Conservation (phyloP, 2,113 vertebrate species). For the Platichthys stellatus region DNA sequence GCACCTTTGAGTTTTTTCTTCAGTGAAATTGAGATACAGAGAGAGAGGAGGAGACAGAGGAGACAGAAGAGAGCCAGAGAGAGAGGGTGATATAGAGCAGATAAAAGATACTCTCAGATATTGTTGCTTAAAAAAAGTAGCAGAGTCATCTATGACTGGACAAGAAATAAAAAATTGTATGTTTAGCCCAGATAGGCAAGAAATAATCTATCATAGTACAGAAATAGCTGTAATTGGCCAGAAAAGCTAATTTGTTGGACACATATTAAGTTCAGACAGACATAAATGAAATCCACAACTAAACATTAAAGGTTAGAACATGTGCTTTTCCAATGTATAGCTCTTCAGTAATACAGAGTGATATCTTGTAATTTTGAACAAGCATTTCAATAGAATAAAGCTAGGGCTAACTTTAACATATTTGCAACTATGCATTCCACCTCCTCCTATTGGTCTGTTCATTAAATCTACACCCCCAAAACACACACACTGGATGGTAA, state of each 20-base stretch:
- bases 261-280: background rate
- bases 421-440: too few relatives aligned
- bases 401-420: too few relatives aligned
- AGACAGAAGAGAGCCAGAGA: slow-evolving; percentile 2
- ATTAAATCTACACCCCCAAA: too few relatives aligned
- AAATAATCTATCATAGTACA: background rate
- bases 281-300: background rate
- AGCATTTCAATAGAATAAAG: too few relatives aligned
- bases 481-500: too few relatives aligned
- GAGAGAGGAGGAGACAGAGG: slow-evolving; percentile 10
- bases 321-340: too few relatives aligned
- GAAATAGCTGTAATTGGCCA: background rate
- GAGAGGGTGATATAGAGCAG: slow-evolving; percentile 26
- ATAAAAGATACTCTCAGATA: slow-evolving; percentile 12
- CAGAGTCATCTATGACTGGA: slow-evolving; percentile 20
- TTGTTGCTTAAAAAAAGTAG: slow-evolving; percentile 21
- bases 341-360: too few relatives aligned
- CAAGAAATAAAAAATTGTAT: background rate
- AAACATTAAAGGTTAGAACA: too few relatives aligned
- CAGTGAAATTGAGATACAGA: slow-evolving; percentile 2
- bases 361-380: too few relatives aligned
- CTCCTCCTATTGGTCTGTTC: too few relatives aligned
- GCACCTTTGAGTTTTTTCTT: slow-evolving; percentile 98
- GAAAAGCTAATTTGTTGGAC: too few relatives aligned
- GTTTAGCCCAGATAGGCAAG: slow-evolving; percentile 2